Evolutionary conservation across 2,113 vertebrate genomes (phyloP).

Genomic region (Peucedramus taeniatus): DNA sequence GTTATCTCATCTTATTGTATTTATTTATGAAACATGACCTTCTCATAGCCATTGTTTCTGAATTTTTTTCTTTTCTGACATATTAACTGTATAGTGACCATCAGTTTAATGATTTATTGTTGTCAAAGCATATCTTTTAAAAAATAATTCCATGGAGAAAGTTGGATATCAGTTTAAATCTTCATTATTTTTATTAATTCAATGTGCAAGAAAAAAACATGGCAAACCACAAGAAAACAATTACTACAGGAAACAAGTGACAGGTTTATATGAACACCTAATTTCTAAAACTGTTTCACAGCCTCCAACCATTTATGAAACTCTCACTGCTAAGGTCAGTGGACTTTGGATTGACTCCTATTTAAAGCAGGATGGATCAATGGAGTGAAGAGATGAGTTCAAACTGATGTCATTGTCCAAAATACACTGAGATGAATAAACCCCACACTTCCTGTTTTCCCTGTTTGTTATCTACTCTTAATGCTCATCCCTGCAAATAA

Average conservation of each 20-base stretch:
- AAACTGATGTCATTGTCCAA: neutral
- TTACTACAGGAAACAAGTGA: neutral
- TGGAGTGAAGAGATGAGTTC: neutral
- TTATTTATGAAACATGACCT: neutral
- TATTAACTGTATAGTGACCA: neutral
- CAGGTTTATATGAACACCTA: neutral
- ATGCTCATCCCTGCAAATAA: neutral
- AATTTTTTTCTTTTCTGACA: neutral
- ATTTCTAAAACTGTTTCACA: neutral
- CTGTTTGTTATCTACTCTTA: neutral
- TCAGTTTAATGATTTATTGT: neutral
- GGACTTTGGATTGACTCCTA: neutral
- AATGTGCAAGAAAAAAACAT: neutral
- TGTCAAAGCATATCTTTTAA: accelerated
- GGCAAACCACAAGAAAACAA: neutral
- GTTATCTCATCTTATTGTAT: neutral
- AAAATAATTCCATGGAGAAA: neutral
- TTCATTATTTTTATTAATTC: neutral
- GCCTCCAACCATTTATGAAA: neutral
- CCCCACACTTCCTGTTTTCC: neutral
- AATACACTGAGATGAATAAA: neutral
- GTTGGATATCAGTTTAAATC: neutral
- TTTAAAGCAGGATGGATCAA: neutral
- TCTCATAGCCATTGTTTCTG: neutral
- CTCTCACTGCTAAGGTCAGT: neutral